phyloP scores from a whole-genome alignment of 2,797 vertebrate species.

The Erethizon dorsatum region DNA sequence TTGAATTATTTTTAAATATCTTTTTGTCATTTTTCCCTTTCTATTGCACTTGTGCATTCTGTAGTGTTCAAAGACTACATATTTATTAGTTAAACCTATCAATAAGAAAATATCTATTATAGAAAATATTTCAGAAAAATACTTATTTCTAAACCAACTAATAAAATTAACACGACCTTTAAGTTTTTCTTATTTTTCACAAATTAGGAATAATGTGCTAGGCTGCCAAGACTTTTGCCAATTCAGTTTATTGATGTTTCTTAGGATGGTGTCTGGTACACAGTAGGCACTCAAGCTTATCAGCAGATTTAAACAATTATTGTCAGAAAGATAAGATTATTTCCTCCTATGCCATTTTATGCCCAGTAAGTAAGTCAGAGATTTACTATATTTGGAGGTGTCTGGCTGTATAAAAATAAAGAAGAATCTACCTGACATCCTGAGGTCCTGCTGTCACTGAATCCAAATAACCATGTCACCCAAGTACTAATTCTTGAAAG shows the following conservation, averaged over 20 bases:
- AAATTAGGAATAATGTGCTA: background rate
- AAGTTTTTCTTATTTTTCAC: background rate
- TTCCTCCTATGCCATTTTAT: constrained; percentile 52
- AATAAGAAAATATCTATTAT: constrained; percentile 13
- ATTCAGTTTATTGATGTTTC: background rate
- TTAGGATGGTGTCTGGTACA: background rate
- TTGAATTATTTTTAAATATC: background rate
- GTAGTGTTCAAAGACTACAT: background rate
- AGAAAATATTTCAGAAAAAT: constrained; percentile 48
- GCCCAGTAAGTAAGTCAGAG: constrained; percentile 17
- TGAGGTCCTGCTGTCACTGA: constrained; percentile 26
- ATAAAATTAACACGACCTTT: background rate
- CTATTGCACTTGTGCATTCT: background rate
- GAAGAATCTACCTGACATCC: constrained; percentile 23
- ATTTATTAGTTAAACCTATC: background rate
- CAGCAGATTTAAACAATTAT: background rate
- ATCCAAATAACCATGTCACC: constrained; percentile 53
- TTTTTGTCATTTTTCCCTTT: constrained; percentile 32
- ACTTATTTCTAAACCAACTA: background rate
- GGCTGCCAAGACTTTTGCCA: background rate
- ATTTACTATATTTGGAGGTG: constrained; percentile 60
- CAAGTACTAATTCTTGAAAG: constrained; percentile 63
- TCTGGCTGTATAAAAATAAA: constrained; percentile 66
- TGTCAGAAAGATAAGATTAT: background rate
- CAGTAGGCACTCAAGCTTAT: background rate